A percentile compares a stretch with the other conserved stretches of the same genome.
These are phyloP conservation scores for Nezara viridula DNA, from an alignment of 2,888 invertebrate genomes.

Conservation along the genomic window DNA sequence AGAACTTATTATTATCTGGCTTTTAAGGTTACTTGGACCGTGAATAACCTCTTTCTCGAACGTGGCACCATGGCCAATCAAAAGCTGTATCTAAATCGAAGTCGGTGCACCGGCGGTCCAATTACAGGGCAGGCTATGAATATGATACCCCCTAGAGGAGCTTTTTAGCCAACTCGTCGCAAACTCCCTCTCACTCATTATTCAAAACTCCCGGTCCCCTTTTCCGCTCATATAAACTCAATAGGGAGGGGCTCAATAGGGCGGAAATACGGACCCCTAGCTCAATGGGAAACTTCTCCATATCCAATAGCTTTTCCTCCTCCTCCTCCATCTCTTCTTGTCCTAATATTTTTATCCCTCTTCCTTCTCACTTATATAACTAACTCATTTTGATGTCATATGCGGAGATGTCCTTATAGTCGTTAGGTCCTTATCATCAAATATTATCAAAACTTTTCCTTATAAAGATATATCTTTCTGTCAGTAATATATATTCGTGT, in stretches of 20 bases:
- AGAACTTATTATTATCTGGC: neutral
- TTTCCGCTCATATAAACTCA: constrained; percentile 49
- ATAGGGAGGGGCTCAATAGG: constrained; percentile 34
- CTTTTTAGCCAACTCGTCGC: constrained; percentile 48
- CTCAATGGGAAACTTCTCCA: constrained; percentile 41
- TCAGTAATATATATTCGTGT: no score
- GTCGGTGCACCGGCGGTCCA: neutral
- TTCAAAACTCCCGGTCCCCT: constrained; percentile 45
- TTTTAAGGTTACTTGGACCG: neutral
- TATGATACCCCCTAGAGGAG: neutral
- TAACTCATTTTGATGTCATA: neutral
- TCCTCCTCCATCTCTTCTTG: neutral
- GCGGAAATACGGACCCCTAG: neutral
- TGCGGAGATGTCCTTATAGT: neutral
- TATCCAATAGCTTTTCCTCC: constrained; percentile 7
- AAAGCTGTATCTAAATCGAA: constrained; percentile 15
- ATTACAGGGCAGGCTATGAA: constrained; percentile 14
- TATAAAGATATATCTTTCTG: neutral
- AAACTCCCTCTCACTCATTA: constrained; percentile 25
- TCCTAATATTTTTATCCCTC: constrained; percentile 34
- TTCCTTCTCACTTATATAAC: neutral
- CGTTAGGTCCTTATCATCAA: neutral
- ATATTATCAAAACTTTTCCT: neutral
- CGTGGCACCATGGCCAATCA: neutral
- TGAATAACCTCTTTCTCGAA: neutral